phyloP scores from a whole-genome alignment of 2,888 invertebrate genomes.

The Uropetala carovei region DNA sequence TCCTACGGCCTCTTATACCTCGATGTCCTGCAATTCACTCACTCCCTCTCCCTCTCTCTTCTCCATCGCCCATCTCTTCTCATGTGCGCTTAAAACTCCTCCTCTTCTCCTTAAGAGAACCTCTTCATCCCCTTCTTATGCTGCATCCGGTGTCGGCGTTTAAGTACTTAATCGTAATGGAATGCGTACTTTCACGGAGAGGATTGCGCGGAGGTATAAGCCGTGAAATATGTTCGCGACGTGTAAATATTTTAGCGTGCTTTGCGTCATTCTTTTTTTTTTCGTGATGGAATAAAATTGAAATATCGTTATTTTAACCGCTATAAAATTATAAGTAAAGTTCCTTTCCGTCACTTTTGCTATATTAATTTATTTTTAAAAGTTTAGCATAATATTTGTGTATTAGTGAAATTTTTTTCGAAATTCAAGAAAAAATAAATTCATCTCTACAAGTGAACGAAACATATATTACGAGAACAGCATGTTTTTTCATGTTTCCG shows the following conservation, averaged over 20 bases:
- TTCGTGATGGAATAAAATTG: background rate
- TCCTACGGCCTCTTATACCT: background rate
- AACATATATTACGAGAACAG: background rate
- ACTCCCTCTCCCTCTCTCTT: background rate
- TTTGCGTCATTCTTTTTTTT: background rate
- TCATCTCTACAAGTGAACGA: background rate
- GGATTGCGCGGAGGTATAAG: background rate
- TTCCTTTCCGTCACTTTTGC: too few species aligned
- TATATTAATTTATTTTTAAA: too few species aligned
- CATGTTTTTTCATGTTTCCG: background rate
- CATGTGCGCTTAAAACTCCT: too few species aligned
- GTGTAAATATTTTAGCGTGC: background rate
- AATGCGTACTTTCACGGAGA: background rate
- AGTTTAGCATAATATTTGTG: too few species aligned
- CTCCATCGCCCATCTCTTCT: background rate
- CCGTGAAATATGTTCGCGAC: background rate
- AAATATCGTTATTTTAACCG: too few species aligned
- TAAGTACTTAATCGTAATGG: slow-evolving; percentile 17
- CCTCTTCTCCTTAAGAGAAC: background rate
- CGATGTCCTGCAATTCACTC: slow-evolving; percentile 1
- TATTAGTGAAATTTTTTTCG: too few species aligned
- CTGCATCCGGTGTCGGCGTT: slow-evolving; percentile 18
- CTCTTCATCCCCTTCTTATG: background rate
- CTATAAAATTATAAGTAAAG: too few species aligned
- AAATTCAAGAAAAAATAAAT: background rate